phyloP scores from a whole-genome alignment of 2,888 invertebrate genomes.

The Augiades crinisus region DNA sequence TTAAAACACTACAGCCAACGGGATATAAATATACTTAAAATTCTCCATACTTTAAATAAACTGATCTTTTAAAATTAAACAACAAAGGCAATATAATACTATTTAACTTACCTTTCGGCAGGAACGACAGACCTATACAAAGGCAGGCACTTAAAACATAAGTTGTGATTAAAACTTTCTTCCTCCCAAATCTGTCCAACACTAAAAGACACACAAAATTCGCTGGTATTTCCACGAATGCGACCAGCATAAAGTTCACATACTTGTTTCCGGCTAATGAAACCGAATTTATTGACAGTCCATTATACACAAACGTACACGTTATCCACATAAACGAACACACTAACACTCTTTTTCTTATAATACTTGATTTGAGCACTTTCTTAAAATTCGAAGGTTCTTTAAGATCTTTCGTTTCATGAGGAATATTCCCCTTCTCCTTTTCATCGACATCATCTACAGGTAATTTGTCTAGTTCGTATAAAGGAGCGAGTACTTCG shows the following conservation, averaged over 20 bases:
- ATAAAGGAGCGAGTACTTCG: constrained; percentile 59
- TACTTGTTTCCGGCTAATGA: constrained; percentile 88
- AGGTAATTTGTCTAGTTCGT: constrained; percentile 44
- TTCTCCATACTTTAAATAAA: too few relatives aligned
- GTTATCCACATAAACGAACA: constrained; percentile 90
- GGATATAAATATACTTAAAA: too few relatives aligned
- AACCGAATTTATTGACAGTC: constrained; percentile 89
- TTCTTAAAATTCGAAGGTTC: constrained; percentile 51
- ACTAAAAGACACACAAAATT: constrained; percentile 83
- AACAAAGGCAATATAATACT: too few relatives aligned
- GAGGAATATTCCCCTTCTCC: constrained; percentile 28
- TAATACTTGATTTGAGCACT: constrained; percentile 78
- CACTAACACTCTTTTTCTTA: constrained; percentile 80
- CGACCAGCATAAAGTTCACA: constrained; percentile 86
- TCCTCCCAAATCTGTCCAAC: constrained; percentile 84
- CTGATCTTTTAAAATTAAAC: too few relatives aligned
- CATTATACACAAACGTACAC: constrained; percentile 90
- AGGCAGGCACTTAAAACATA: constrained; percentile 84
- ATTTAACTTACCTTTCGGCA: constrained; percentile 76
- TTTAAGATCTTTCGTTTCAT: constrained; percentile 33
- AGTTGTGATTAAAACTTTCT: constrained; percentile 82
- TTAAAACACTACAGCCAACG: too few relatives aligned
- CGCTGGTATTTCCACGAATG: constrained; percentile 87
- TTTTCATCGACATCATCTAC: constrained; percentile 34
- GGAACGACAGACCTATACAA: constrained; percentile 82